phyloP scores from a whole-genome alignment of 1,140 invertebrate genomes.

The Zaprionus vittiger region DNA sequence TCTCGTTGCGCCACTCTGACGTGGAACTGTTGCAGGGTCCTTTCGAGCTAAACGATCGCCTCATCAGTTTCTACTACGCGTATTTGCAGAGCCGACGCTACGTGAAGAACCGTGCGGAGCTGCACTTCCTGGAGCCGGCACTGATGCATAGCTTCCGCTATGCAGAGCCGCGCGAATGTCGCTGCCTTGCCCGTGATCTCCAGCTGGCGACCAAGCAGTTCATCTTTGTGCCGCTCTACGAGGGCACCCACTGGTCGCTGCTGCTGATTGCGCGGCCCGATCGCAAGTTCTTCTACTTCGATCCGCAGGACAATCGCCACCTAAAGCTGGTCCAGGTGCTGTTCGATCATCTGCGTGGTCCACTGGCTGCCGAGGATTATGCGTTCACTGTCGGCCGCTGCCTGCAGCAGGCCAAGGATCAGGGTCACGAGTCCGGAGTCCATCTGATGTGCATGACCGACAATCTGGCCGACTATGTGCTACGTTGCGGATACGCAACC shows the following conservation, averaged over 20 bases:
- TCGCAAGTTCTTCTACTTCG: slow-evolving; percentile 44
- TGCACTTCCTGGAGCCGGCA: slow-evolving; percentile 37
- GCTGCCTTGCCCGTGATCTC: not conserved
- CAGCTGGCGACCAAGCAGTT: slow-evolving; percentile 31
- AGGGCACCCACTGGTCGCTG: slow-evolving; percentile 46
- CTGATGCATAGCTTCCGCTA: not conserved
- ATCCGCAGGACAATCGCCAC: slow-evolving; percentile 48
- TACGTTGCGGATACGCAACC: slow-evolving; percentile 46
- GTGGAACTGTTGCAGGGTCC: slow-evolving; percentile 33
- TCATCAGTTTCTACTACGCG: slow-evolving; percentile 38
- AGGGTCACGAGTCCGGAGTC: slow-evolving; percentile 24
- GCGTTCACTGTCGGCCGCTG: slow-evolving; percentile 35
- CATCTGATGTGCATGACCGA: slow-evolving; percentile 57
- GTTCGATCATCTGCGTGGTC: slow-evolving; percentile 12
- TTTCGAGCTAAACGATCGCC: slow-evolving; percentile 33
- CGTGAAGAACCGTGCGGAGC: not conserved
- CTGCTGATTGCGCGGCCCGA: slow-evolving; percentile 50
- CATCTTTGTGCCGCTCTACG: slow-evolving; percentile 39
- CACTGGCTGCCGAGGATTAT: slow-evolving; percentile 23
- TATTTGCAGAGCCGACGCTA: slow-evolving; percentile 41
- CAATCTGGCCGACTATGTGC: slow-evolving; percentile 39
- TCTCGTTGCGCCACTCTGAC: slow-evolving; percentile 36
- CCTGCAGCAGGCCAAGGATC: slow-evolving; percentile 31
- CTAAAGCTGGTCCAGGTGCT: slow-evolving; percentile 17
- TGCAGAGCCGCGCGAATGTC: slow-evolving; percentile 4